Percentiles rank a stretch among this genome's conserved stretches.
Conservation (phyloP, 2,888 invertebrate species). For the Hemithea aestivaria region DNA sequence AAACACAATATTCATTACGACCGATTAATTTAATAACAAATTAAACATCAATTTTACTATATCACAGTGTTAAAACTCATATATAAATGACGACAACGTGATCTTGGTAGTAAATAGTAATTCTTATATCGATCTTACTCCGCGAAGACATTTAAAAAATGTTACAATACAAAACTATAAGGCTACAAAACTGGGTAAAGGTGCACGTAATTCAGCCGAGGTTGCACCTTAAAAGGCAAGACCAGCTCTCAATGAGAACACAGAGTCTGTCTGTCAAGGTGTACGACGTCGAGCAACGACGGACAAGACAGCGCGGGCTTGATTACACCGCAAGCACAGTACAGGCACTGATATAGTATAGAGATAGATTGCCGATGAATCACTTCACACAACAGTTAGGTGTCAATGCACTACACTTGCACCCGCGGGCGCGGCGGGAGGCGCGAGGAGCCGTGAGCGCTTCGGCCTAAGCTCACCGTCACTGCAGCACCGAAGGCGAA, state of each 20-base stretch:
- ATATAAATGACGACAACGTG: conserved; percentile 83
- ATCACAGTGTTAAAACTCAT: conserved; percentile 34
- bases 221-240: conserved; percentile 68
- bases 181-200: conserved; percentile 65
- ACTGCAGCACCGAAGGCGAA: conserved; percentile 64
- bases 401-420: conserved; percentile 75
- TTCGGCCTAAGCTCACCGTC: conserved; percentile 54
- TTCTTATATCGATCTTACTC: conserved; percentile 82
- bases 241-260: conserved; percentile 63
- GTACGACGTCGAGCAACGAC: conserved; percentile 38
- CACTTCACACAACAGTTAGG: conserved; percentile 66
- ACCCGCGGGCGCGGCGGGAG: conserved; percentile 48
- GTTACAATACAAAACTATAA: conserved; percentile 43
- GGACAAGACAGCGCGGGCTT: conserved; percentile 40
- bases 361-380: conserved; percentile 59
- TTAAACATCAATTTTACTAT: background rate
- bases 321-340: conserved; percentile 58
- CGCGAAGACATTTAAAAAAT: conserved; percentile 80
- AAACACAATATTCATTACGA: conserved; percentile 22
- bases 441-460: conserved; percentile 56
- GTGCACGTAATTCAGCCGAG: conserved; percentile 62
- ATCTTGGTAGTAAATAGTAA: conserved; percentile 83
- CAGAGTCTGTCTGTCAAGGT: conserved; percentile 67
- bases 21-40: conserved; percentile 3
- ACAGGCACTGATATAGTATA: conserved; percentile 52